Conservation (phyloP, 2,797 vertebrate species). For the Caiman crocodilus region DNA sequence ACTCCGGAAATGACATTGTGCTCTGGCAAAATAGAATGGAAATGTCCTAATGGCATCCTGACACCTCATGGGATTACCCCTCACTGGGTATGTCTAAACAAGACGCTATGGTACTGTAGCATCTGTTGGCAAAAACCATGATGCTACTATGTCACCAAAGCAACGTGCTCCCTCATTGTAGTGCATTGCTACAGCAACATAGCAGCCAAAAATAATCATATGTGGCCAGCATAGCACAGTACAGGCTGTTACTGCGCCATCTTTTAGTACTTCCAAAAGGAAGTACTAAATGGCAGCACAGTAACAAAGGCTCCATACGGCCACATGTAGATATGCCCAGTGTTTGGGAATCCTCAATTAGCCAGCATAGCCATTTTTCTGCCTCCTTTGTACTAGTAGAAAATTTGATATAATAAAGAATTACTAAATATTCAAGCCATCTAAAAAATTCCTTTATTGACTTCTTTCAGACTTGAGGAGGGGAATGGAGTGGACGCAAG, state of each 20-base stretch:
- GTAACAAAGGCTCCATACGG: no score
- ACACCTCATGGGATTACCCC: not conserved
- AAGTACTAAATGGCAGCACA: no score
- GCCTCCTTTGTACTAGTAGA: not conserved
- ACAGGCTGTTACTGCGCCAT: no score
- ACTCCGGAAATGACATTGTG: not conserved
- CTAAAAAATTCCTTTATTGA: not conserved
- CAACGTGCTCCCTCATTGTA: no score
- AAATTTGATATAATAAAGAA: not conserved
- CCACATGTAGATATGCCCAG: no score
- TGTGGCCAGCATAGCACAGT: no score
- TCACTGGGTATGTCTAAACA: not conserved
- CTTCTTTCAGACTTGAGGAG: not conserved
- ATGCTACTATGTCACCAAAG: no score
- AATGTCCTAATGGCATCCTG: not conserved
- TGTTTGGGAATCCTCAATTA: not conserved
- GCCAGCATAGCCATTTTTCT: not conserved
- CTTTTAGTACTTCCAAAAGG: no score
- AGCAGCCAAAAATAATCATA: no score
- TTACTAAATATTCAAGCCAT: not conserved
- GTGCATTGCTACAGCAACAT: no score
- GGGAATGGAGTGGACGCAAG: not conserved
- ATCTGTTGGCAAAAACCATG: no score
- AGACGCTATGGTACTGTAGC: no score
- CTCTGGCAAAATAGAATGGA: not conserved